Base-by-base conservation (phyloP, 2,113 vertebrate genomes). In the Eira barbara region DNA sequence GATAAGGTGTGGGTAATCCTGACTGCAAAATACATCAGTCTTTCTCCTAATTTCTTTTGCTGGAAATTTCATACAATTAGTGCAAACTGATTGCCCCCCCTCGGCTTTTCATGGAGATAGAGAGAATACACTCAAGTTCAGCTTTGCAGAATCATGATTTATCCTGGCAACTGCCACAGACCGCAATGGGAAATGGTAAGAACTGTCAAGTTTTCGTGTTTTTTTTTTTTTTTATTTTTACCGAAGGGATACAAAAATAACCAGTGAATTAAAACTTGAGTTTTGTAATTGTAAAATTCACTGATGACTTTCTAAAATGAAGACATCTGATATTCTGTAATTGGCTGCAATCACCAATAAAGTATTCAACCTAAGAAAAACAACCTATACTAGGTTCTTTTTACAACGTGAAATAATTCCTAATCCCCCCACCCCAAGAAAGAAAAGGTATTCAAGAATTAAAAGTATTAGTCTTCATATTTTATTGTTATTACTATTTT, bases 401-500 rank as follows among this genome's bases (percentile, higher is more conserved):
- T 63, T 39, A 91, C 23, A 55, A n/a, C 82, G 82, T 82, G 27
- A 95, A 71, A 86, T 57, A 63, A 87, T 61, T 80, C 13, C 14
- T 27, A 55, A 55, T 4, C 1, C 8, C 7, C 6, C 10, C 3
- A 7, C 14, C 8, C 3, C 36, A 20, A 57, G 52, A 39, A 49
- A 39, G 9, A 86, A 42, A 63, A 88, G 45, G 36, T 87, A 91
- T 36, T 81, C 8, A 93, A 95, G 13, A 92, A 69, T 21, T 89
- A 94, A 92, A 92, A 59, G 25, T 27, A 65, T 27, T 27, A 90
- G 69, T 55, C 52, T 55, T 18, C 23, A 39, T 11, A 81, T 7
- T 91, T 31, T 82, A 59, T 52, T 42, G 52, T 69, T 57, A 67
- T 45, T 61, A 49, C 25, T 36, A 79, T 83, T 98, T 85, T 98